Percentiles rank a stretch among this genome's conserved stretches.
Conservation (phyloP, 2,888 invertebrate species). For the Dolichopus griseipennis region DNA sequence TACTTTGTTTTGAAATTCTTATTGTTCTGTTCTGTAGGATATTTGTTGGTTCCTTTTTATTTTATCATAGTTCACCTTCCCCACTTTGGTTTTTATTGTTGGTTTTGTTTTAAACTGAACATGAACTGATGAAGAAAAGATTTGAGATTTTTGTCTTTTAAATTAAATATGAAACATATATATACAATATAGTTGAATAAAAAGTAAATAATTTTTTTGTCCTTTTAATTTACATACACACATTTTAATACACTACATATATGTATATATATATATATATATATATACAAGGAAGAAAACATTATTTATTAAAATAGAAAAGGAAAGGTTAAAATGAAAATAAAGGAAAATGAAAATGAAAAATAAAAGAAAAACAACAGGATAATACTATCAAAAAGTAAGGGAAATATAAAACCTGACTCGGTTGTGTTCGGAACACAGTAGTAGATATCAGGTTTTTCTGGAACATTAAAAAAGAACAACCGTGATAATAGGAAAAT, state of each 20-base stretch:
- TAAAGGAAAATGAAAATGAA: no score
- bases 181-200: slow-evolving; percentile 1
- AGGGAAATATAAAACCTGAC: not conserved
- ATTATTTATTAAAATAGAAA: not conserved
- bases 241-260: not conserved
- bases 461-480: not conserved
- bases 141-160: not conserved
- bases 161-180: not conserved
- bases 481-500: slow-evolving; percentile 4
- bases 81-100: no score
- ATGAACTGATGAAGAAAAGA: no score
- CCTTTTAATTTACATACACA: no score
- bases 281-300: not conserved
- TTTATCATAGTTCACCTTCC: no score
- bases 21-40: no score
- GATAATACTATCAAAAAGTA: no score
- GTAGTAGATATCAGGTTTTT: not conserved
- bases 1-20: no score
- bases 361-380: no score
- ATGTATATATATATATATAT: not conserved
- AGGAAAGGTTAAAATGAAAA: not conserved
- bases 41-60: no score
- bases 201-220: not conserved
- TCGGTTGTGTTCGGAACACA: not conserved
- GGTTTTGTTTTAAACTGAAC: no score